phyloP scores from a whole-genome alignment of 2,113 vertebrate species.

The Sylvia atricapilla region DNA sequence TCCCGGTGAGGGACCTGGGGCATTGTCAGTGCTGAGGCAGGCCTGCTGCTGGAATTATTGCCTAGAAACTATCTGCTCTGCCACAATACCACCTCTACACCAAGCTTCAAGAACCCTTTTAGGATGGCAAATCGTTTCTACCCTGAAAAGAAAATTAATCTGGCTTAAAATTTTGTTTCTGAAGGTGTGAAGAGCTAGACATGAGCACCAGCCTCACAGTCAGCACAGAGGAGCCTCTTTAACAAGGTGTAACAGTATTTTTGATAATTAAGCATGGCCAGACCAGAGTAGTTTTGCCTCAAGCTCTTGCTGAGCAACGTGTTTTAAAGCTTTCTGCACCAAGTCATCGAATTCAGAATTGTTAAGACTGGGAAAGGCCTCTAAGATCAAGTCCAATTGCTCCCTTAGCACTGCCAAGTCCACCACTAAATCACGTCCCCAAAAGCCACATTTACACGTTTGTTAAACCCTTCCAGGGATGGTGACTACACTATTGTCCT shows the following conservation, averaged over 20 bases:
- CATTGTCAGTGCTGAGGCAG: fast-evolving
- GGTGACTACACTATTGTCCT: background rate
- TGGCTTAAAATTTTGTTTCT: background rate
- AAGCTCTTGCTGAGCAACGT: background rate
- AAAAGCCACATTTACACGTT: fast-evolving
- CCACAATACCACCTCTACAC: background rate
- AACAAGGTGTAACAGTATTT: background rate
- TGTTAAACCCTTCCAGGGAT: background rate
- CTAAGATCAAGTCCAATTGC: background rate
- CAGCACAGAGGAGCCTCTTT: background rate
- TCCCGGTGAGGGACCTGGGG: fast-evolving
- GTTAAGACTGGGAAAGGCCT: background rate
- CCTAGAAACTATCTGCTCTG: background rate
- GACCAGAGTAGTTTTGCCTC: background rate
- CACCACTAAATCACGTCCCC: background rate
- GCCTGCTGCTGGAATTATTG: background rate
- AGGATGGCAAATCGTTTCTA: background rate
- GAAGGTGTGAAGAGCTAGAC: background rate
- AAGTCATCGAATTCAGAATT: background rate
- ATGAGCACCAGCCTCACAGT: fast-evolving
- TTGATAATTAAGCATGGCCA: background rate
- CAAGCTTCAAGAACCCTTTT: background rate
- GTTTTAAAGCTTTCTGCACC: background rate
- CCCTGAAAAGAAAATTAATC: background rate
- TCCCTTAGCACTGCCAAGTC: background rate